Evolutionary conservation across 2,797 vertebrate genomes (phyloP), one percentile per base, ranked within the genome.

Genomic region (Pyrocephalus nanus): DNA sequence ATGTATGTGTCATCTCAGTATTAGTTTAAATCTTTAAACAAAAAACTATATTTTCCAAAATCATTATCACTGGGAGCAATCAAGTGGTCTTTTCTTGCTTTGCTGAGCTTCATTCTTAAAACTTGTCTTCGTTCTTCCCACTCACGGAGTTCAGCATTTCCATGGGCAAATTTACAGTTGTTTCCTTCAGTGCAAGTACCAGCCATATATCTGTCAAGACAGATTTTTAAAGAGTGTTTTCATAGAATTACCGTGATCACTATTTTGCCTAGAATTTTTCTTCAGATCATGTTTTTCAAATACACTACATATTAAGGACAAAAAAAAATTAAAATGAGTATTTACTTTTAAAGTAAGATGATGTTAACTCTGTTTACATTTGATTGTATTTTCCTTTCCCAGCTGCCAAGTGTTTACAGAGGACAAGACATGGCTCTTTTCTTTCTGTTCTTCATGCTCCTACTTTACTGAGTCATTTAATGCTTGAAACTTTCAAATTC

Each of bases 11-110:
- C 95, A 97, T 96, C 95, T 97, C 95, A 87, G 90, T 91, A 97
- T 99, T 99, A 99, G 96, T 99, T 98, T 98, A 99, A 98, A 97
- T 99, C 99, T 98, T 99, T 99, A 99, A 99, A 99, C 98, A 99
- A 99, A 99, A 99, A 99, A 99, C 99, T 99, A 99, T 99, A 99
- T 99, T 99, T 99, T 98, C 99, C 99, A 99, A 99, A 99, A 98
- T 99, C 99, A 98, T 99, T 99, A 98, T 99, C 99, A 94, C 99
- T 99, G 88, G 99, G 99, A 96, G 98, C 99, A 98, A 99, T 99
- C 98, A 99, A 98, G 97, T 99, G 99, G 96, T 99, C 99, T 98
- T 99, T 99, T 97, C 97, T 98, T 66, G 99, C 99, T 99, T 99
- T 99, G 98, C 97, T 98, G 95, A 99, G 98, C 97, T 99, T 99